These are phyloP conservation scores for Phylloscopus trochilus DNA, from an alignment of 2,113 vertebrate species.

Conservation along the genomic window DNA sequence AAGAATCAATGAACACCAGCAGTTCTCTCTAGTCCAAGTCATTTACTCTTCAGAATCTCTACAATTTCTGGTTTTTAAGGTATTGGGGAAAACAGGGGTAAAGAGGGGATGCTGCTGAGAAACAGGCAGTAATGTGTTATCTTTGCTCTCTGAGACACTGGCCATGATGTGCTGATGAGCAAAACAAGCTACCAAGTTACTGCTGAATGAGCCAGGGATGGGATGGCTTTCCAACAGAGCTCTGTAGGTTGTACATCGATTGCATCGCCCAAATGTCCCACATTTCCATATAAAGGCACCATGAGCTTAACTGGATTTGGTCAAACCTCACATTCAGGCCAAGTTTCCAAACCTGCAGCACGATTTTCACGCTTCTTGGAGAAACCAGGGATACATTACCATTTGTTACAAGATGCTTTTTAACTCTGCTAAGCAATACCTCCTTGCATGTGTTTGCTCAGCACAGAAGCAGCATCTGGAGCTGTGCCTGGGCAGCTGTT, in stretches of 20 bases:
- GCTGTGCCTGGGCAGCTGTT: background rate
- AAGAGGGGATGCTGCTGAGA: background rate
- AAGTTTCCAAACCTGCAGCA: background rate
- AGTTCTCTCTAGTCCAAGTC: background rate
- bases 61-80: background rate
- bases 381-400: background rate
- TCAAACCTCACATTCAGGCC: background rate
- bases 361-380: background rate
- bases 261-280: background rate
- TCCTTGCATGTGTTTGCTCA: background rate
- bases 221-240: background rate
- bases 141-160: background rate
- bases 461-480: background rate
- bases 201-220: background rate
- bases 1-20: background rate
- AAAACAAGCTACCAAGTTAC: background rate
- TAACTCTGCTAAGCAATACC: background rate
- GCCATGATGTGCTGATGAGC: background rate
- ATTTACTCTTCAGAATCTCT: slow-evolving; percentile 20
- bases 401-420: background rate
- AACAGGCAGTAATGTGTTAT: background rate
- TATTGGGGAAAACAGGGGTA: background rate
- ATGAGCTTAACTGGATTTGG: background rate
- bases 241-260: background rate
- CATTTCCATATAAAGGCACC: background rate